These are phyloP conservation scores for Echinarachnius parma DNA, from an alignment of 53 echinoderm and acorn worm species.

Conservation along the genomic window DNA sequence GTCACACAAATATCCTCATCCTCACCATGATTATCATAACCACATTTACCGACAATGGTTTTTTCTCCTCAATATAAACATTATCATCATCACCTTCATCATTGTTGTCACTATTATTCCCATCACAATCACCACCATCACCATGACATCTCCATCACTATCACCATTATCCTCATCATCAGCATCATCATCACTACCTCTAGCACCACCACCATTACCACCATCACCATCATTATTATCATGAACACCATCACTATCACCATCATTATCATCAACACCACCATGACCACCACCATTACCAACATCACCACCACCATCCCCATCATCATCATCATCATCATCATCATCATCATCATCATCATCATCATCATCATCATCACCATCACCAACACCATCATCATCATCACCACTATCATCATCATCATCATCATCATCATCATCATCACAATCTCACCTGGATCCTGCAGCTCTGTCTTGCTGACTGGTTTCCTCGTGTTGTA, in stretches of 20 bases:
- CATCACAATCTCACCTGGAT: constrained; percentile 63
- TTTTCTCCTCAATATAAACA: too few relatives aligned
- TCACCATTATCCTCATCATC: too few relatives aligned
- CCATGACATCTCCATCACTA: too few relatives aligned
- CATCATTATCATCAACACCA: not conserved
- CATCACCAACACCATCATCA: not conserved
- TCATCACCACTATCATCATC: not conserved
- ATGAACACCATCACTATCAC: not conserved
- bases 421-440: not conserved
- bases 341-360: constrained; percentile 31
- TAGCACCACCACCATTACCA: too few relatives aligned
- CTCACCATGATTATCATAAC: too few relatives aligned
- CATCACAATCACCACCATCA: too few relatives aligned
- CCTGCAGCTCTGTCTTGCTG: constrained; percentile 88
- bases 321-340: constrained; percentile 42
- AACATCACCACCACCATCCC: constrained; percentile 17
- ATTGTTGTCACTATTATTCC: too few relatives aligned
- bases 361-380: not conserved
- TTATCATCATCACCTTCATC: too few relatives aligned
- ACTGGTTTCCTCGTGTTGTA: constrained; percentile 79
- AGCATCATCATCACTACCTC: too few relatives aligned
- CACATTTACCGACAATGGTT: too few relatives aligned
- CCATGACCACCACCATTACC: not conserved
- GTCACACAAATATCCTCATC: too few relatives aligned
- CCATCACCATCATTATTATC: too few relatives aligned